Evolutionary conservation across 2,888 invertebrate species (phyloP), one percentile per base, ranked within the genome.

Genomic region (Agelastica alni): DNA sequence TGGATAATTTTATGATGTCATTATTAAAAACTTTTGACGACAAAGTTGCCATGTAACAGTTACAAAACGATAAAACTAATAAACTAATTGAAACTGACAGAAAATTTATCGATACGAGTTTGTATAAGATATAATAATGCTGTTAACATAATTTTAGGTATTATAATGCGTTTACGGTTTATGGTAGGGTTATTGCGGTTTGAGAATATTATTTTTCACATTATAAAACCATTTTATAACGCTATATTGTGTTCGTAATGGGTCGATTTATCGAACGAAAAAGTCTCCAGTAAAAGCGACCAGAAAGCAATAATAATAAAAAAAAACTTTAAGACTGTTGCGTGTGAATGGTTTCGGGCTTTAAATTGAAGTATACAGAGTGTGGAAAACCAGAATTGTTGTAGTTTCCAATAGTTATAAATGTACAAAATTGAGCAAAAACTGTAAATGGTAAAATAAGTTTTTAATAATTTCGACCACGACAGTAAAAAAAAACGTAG

Each of bases 271-370:
- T 37, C 20, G 12, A 9, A 17, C 4, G 14, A 37, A 37, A 47
- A 28, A 37, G 12, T 20, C 22, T 36, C 34, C 12, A 32, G 20
- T 34, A 22, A 17, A 16, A 18, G n/a, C 16, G n/a, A 42, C 30
- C 20, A 17, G n/a, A n/a, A n/a, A n/a, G n/a, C n/a, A n/a, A n/a
- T n/a, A n/a, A n/a, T n/a, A n/a, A n/a, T 36, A 39, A 34, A 51
- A 43, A 43, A 34, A 10, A 14, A 36, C 6, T 43, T 32, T n/a
- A 22, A 43, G 12, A 26, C 32, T 34, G 28, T 17, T 36, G 32
- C 39, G 34, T 41, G 53, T 53, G 47, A 47, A 53, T 14, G 17
- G 18, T n/a, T 28, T 43, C 18, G 16, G 31, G 13, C 1, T 39
- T 18, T 20, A 12, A 37, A 39, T 39, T 12, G 37, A 20, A 20